A percentile compares a stretch with the other conserved stretches of the same genome.
Conservation (phyloP, 2,888 invertebrate genomes). For the Conomelus anceps region DNA sequence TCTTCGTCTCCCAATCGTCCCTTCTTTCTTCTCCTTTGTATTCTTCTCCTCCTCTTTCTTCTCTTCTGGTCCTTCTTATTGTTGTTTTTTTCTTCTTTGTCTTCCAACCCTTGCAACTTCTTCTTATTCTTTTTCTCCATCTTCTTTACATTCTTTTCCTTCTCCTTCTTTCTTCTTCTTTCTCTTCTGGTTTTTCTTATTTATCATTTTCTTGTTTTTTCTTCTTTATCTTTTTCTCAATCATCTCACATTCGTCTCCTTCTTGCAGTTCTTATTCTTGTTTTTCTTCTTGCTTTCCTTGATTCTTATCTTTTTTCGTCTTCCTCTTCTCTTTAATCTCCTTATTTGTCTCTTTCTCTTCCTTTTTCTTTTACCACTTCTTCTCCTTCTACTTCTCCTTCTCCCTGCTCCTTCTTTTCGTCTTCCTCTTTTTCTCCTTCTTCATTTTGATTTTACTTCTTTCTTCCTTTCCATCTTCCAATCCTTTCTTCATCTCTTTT, state of each 20-base stretch:
- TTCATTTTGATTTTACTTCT: not conserved
- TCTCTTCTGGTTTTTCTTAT: too few relatives aligned
- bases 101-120: not conserved
- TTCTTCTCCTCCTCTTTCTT: too few relatives aligned
- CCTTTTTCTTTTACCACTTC: not conserved
- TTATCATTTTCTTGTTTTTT: too few relatives aligned
- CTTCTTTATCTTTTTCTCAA: not conserved
- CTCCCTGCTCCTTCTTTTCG: not conserved
- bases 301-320: not conserved
- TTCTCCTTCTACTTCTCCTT: not conserved
- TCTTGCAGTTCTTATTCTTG: not conserved
- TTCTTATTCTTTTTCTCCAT: not conserved
- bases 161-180: not conserved
- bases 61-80: not conserved
- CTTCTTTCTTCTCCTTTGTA: not conserved
- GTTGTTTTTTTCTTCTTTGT: too few relatives aligned
- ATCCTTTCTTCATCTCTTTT: not conserved
- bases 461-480: not conserved
- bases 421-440: not conserved
- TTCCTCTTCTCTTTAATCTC: not conserved
- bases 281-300: not conserved
- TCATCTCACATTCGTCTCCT: not conserved
- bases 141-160: not conserved
- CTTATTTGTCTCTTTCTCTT: not conserved
- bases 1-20: not conserved